Base-by-base conservation (phyloP, 1,140 invertebrate genomes). In the Drosophila biarmipes region DNA sequence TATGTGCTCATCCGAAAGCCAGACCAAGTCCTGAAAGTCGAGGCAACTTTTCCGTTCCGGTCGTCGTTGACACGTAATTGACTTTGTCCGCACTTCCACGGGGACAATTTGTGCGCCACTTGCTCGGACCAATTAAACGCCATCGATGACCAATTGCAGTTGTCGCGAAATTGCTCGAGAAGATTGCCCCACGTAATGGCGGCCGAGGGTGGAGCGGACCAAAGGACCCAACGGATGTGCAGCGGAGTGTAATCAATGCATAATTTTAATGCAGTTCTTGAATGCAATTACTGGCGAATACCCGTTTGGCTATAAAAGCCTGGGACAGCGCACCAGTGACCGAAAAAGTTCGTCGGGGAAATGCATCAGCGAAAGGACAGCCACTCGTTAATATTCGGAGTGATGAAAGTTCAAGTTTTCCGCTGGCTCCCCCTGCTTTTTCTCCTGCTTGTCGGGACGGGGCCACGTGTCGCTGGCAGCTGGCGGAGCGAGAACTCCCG, bases 101-200 rank as follows among this genome's bases (percentile, higher is more conserved):
- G 53, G 46, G 59, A 61, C 75, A 78, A 74, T 84, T 84, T 73
- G 56, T 73, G 62, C 55, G 62, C 42, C 81, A 80, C 81, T 85
- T 85, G 78, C 51, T 58, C 38, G 29, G 55, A 76, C 69, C 84
- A 87, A 89, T 87, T 87, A 87, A 87, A 79, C 82, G 78, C 78
- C 75, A 72, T 75, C 82, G 82, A 72, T 75, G 58, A 87, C 81
- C 78, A 85, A 85, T 85, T 85, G 80, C 80, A 81, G 78, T 73
- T 61, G 79, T 76, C 74, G 71, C 54, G 55, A 72, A 87, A 87
- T 87, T 82, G 82, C 73, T 31, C 57, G 34, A 31, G 45, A 79
- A 85, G 66, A 84, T 84, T 84, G 64, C 56, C 48, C 85, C 58
- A 61, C 75, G 61, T 78, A 61, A 87, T 89, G 78, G 58, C 58